Evolutionary conservation across 2,797 vertebrate genomes (phyloP).

Genomic region (Lycodopsis pacificus): DNA sequence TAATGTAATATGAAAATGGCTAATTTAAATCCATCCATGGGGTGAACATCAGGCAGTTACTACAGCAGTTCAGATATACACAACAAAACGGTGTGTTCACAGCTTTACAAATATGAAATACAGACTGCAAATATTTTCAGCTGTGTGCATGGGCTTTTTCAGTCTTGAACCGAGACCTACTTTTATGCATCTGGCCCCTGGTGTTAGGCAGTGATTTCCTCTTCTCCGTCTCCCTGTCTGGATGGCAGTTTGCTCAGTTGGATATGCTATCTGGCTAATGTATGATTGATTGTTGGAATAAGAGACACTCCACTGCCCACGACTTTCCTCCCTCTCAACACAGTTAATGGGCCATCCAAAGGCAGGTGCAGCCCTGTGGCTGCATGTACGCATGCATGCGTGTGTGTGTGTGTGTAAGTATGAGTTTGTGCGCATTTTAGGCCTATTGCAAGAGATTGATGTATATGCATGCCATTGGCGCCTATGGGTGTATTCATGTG

Average conservation of each 20-base stretch:
- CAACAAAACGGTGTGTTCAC: neutral
- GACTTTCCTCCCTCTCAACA: constrained; percentile 69
- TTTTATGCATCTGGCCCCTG: constrained; percentile 39
- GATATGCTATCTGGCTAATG: constrained; percentile 77
- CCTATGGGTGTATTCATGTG: constrained; percentile 46
- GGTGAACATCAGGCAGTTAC: neutral
- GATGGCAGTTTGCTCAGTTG: constrained; percentile 66
- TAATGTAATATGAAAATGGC: neutral
- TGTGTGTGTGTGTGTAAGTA: constrained; percentile 2
- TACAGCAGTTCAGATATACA: neutral
- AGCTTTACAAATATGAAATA: neutral
- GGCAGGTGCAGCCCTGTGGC: constrained; percentile 54
- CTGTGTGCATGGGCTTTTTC: constrained; percentile 16
- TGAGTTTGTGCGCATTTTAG: constrained; percentile 29
- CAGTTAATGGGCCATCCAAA: constrained; percentile 74
- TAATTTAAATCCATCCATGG: neutral
- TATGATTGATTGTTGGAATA: constrained; percentile 80
- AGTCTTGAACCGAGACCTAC: constrained; percentile 6
- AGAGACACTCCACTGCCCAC: constrained; percentile 74
- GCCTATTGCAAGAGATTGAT: constrained; percentile 53
- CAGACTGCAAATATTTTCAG: neutral
- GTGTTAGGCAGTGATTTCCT: constrained; percentile 45
- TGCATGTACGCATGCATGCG: constrained; percentile 7
- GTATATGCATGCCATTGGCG: constrained; percentile 46
- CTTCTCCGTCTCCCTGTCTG: constrained; percentile 42